Evolutionary conservation across 2,797 vertebrate genomes (phyloP).

Genomic region (Takifugu rubripes): DNA sequence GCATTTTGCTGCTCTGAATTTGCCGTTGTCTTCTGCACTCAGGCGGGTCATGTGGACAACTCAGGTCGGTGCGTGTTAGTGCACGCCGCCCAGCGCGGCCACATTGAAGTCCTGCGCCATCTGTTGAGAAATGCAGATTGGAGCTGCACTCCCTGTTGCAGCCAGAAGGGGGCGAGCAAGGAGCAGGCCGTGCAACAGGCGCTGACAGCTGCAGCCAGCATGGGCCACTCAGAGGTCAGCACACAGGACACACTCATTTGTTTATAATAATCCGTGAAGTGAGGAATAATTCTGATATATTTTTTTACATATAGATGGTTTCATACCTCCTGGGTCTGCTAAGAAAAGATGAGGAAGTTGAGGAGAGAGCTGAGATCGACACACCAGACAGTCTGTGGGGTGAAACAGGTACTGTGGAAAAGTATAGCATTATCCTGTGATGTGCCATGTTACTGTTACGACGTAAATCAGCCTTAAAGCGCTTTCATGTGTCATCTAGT

Average conservation of each 20-base stretch:
- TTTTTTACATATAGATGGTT: conserved; percentile 77
- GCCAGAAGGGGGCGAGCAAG: conserved; percentile 81
- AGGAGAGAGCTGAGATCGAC: conserved; percentile 86
- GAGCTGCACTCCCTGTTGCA: conserved; percentile 81
- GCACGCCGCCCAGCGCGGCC: conserved; percentile 87
- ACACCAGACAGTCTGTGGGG: conserved; percentile 93
- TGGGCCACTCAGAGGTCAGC: conserved; percentile 89
- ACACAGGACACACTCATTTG: conserved; percentile 5
- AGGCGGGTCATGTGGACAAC: conserved; percentile 93
- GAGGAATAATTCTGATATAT: background rate
- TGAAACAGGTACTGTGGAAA: conserved; percentile 84
- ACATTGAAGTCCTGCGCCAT: conserved; percentile 88
- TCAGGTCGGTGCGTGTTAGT: conserved; percentile 92
- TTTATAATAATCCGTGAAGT: background rate
- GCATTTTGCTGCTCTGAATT: background rate
- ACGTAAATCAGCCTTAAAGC: too few relatives aligned
- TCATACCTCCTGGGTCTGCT: conserved; percentile 92
- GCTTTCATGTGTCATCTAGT: background rate
- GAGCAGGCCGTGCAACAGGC: conserved; percentile 93
- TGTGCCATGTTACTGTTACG: too few relatives aligned
- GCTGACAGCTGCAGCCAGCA: conserved; percentile 88
- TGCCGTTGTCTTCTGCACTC: background rate
- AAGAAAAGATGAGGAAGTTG: conserved; percentile 89
- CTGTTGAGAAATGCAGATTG: conserved; percentile 85
- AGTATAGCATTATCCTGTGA: too few relatives aligned